A percentile compares a stretch with the other conserved stretches of the same genome.
phyloP scores from a whole-genome alignment of 2,888 invertebrate genomes.

The Panorpa germanica region DNA sequence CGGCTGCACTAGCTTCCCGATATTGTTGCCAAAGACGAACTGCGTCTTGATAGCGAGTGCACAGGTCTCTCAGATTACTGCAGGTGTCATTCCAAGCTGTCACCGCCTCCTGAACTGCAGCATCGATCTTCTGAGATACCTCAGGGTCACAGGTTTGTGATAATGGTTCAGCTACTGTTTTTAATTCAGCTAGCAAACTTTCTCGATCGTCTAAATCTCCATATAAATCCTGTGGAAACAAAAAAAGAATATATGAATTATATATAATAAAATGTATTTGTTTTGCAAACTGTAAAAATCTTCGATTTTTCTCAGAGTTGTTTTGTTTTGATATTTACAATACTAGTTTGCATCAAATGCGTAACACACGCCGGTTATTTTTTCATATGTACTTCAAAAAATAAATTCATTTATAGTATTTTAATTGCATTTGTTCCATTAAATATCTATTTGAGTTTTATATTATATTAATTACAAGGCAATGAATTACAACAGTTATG shows the following conservation, averaged over 20 bases:
- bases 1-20: conserved; percentile 56
- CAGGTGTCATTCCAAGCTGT: conserved; percentile 67
- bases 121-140: conserved; percentile 51
- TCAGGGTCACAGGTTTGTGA: conserved; percentile 47
- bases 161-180: conserved; percentile 49
- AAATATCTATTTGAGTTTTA: too few relatives aligned
- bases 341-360: too few relatives aligned
- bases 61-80: conserved; percentile 53
- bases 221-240: conserved; percentile 42
- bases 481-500: too few relatives aligned
- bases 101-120: conserved; percentile 60
- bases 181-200: conserved; percentile 50
- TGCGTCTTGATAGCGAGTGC: conserved; percentile 60
- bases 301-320: too few relatives aligned
- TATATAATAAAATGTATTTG: background rate
- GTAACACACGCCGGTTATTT: too few relatives aligned
- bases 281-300: too few relatives aligned
- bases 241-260: conserved; percentile 9
- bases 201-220: conserved; percentile 58
- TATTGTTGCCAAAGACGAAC: conserved; percentile 67
- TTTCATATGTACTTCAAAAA: too few relatives aligned
- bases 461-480: too few relatives aligned
- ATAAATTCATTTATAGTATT: too few relatives aligned
- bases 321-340: too few relatives aligned
- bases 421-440: too few relatives aligned